Evolutionary conservation across 2,113 vertebrate genomes (phyloP), one percentile per base, ranked within the genome.

Genomic region (Osmerus mordax): DNA sequence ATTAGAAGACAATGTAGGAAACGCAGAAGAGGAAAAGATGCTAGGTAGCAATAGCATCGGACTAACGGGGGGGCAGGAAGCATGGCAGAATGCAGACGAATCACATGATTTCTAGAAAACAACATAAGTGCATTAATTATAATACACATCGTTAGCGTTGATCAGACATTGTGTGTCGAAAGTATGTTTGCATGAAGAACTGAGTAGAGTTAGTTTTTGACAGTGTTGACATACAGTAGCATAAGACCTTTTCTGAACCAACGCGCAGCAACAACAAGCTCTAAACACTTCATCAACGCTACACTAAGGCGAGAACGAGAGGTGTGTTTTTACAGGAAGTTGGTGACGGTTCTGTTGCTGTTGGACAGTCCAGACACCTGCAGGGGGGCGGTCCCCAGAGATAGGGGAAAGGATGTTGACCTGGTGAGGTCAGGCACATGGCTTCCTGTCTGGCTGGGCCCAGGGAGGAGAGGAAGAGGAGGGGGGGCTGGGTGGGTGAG

Each of bases 51-150:
- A 47, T 47, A 47, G 7, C 41, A 47, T 47, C 5, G 7, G 41
- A 47, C 7, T 47, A 47, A 47, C 41, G 7, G 7, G 41, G 41
- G 56, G 58, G 60, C 79, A 78, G 72, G 55, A 73, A 66, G 65
- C 19, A 64, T 77, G 41, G 70, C 53, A 67, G 36, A 78, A 60
- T 70, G 61, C 16, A 56, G 71, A 59, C 68, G 23, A 60, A 60
- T 72, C 71, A 74, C 14, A 71, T 56, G 56, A 80, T 47, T 76
- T 67, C 76, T 65, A 83, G 85, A 78, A 52, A 81, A 19, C 62
- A 79, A 58, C 75, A 76, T 79, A 74, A 78, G 81, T 87, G 87
- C 83, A 83, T 87, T 25, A 68, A 69, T 76, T 73, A 74, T 79
- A 61, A 80, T 71, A 82, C 52, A 77, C 61, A 75, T 61, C 70